Evolutionary conservation across 1,140 invertebrate genomes (phyloP).

Genomic region (Myzus persicae): DNA sequence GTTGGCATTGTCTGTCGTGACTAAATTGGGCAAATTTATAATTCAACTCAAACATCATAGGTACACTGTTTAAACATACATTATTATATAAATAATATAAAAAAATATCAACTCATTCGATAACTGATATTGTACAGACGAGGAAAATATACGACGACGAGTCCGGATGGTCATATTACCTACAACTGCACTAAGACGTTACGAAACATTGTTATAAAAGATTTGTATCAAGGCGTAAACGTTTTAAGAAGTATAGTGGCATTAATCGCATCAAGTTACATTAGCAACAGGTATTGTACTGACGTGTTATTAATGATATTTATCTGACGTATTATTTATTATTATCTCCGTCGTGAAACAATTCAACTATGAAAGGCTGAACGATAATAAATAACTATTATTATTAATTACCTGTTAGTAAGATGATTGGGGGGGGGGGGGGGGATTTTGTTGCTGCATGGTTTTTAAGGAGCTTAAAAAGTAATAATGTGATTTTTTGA

Average conservation of each 20-base stretch:
- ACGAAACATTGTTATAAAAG: not conserved
- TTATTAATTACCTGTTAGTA: not conserved
- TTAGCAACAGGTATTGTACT: slow-evolving; percentile 52
- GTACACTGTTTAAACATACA: not conserved
- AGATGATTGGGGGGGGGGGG: too few relatives aligned
- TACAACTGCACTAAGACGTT: not conserved
- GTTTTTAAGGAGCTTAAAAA: too few relatives aligned
- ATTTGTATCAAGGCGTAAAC: not conserved
- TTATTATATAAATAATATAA: not conserved
- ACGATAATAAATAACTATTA: not conserved
- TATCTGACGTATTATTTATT: not conserved
- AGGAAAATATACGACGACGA: not conserved
- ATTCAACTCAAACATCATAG: not conserved
- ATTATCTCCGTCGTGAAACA: not conserved
- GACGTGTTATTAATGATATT: not conserved
- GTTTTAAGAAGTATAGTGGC: not conserved
- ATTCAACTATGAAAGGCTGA: not conserved
- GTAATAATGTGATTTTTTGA: too few relatives aligned
- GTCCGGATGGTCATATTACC: not conserved
- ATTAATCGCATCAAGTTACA: slow-evolving; percentile 27
- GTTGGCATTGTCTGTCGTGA: not conserved
- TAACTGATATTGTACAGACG: not conserved
- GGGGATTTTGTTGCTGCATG: too few relatives aligned
- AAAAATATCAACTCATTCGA: not conserved
- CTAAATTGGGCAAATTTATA: not conserved